phyloP scores from a whole-genome alignment of 2,888 invertebrate genomes.

The Coleophora flavipennella region DNA sequence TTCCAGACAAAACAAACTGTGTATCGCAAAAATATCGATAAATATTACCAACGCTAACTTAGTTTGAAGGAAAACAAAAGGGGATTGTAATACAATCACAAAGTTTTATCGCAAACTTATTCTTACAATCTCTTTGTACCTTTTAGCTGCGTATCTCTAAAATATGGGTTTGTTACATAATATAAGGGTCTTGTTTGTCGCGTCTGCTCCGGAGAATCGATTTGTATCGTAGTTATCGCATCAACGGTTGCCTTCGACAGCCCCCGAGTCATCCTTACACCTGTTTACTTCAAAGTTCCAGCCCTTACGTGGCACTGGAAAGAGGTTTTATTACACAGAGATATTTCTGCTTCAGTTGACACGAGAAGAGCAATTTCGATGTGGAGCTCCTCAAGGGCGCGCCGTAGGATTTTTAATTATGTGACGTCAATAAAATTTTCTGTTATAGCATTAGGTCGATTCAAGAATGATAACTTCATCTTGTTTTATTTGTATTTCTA shows the following conservation, averaged over 20 bases:
- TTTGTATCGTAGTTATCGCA: constrained; percentile 7
- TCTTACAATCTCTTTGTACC: not conserved
- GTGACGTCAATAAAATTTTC: no score
- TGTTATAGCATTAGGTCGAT: no score
- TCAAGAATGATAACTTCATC: no score
- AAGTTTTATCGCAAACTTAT: constrained; percentile 1
- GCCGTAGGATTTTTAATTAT: no score
- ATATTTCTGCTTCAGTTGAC: no score
- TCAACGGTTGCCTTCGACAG: not conserved
- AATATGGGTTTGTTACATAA: constrained; percentile 7
- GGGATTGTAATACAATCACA: not conserved
- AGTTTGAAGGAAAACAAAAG: not conserved
- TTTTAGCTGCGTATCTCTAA: constrained; percentile 1
- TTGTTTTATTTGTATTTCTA: no score
- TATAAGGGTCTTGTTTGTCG: constrained; percentile 7
- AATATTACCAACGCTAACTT: no score
- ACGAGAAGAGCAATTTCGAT: no score
- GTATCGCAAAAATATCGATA: no score
- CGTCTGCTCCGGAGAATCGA: constrained; percentile 4
- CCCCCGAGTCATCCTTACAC: not conserved
- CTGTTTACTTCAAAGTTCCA: constrained; percentile 1
- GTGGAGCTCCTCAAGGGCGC: no score
- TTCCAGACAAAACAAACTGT: no score
- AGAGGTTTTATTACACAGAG: no score
- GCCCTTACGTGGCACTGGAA: not conserved